A percentile compares a stretch with the other conserved stretches of the same genome.
These are phyloP conservation scores for Leucopsar rothschildi DNA, from an alignment of 2,113 vertebrate genomes.

Conservation along the genomic window DNA sequence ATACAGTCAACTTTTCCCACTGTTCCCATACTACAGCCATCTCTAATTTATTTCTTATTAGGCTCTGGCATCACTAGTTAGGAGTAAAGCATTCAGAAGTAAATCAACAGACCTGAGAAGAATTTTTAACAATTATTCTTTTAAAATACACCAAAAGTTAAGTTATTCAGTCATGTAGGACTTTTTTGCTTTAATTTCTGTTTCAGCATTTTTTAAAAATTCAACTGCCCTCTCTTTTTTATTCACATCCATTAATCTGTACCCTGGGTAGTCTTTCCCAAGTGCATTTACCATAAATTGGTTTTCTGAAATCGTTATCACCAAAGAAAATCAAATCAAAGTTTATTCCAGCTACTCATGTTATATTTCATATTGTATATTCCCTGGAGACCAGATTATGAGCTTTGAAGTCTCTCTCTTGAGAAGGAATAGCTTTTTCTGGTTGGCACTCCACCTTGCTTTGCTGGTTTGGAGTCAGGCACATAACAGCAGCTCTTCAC, in stretches of 20 bases:
- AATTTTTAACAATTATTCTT: background rate
- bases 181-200: background rate
- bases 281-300: background rate
- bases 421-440: background rate
- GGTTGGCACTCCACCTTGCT: background rate
- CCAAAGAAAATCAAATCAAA: constrained; percentile 12
- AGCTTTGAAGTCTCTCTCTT: background rate
- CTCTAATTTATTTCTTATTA: constrained; percentile 51
- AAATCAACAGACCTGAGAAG: background rate
- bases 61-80: background rate
- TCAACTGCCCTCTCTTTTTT: background rate
- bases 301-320: background rate
- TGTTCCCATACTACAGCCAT: background rate
- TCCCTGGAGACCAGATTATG: background rate
- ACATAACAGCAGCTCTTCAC: background rate
- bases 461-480: background rate
- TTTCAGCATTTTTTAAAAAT: background rate
- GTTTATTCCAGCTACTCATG: background rate
- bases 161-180: background rate
- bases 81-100: background rate
- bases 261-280: background rate
- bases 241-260: background rate
- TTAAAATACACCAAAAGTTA: background rate
- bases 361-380: background rate
- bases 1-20: constrained; percentile 14